Evolutionary conservation across 2,113 vertebrate species (phyloP), one percentile per base, ranked within the genome.

Genomic region (Actenoides hombroni): DNA sequence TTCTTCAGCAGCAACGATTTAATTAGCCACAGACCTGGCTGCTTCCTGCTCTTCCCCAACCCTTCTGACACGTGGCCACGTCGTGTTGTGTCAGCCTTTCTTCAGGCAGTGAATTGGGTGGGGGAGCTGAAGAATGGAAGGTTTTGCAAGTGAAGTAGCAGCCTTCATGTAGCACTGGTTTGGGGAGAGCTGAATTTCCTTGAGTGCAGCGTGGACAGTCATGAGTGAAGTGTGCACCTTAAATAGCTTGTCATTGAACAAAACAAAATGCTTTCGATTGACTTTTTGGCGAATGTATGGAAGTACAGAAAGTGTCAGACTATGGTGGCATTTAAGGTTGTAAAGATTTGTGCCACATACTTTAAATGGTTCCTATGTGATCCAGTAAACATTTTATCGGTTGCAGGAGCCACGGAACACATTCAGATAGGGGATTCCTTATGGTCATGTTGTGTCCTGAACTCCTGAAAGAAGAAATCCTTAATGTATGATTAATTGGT

Each of bases 391-490:
- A 5, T 65, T 63, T 53, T 37, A 26, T 1, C 60, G 26, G 26
- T 46, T 1, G 0, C 1, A 4, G 67, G 68, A 64, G 15, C 48
- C 4, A 4, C 21, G n/a, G 31, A 19, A 13, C 9, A 24, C 7
- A 4, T 28, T 83, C 15, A 14, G 5, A 9, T 9, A 35, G 37
- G 33, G 35, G 7, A 40, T 40, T 81, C 15, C 16, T 20, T 78
- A 16, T 14, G 13, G 56, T 84, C 57, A 11, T 54, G 3, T 3
- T 35, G 4, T 78, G 91, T 57, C 16, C n/a, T 46, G 33, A 71
- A 37, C 21, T 65, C 9, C 11, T 61, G 18, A 73, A 81, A 86
- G 17, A 90, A 37, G 9, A 86, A 69, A 57, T 48, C 46, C 6
- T 37, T 70, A 10, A 31, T 46, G 16, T 89, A 5, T 37, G 17